Evolutionary conservation across 2,888 invertebrate genomes (phyloP), one percentile per base, ranked within the genome.

Genomic region (Hypercompe scribonia): DNA sequence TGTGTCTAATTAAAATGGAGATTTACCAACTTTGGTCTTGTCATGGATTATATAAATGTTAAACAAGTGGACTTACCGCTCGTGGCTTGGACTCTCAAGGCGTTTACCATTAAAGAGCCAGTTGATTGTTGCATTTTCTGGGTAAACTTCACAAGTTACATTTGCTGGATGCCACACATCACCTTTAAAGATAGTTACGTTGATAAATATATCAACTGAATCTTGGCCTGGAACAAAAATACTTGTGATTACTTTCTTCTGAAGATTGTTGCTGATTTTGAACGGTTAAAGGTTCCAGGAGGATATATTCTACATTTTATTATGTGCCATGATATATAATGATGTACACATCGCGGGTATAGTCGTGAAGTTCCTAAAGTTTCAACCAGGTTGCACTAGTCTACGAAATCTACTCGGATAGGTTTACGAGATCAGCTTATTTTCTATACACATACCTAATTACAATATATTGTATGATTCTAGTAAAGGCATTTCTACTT

Each of bases 91-190:
- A 28, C 79, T 70, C 61, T 77, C 75, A 33, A 94, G 58, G 3
- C 84, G 84, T 58, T 85, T 78, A 21, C 88, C 90, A 3, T 92
- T 84, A 74, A 91, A 93, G 7, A 86, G 66, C 95, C 95, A 96
- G 24, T 82, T 76, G 3, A 93, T 85, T 5, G 86, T 85, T 0
- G 89, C 88, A 34, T 88, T 89, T 1, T 89, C 87, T 0, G 92
- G 91, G 2, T 82, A 76, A 34, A 90, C 88, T 61, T 86, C 88
- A 81, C 96, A 96, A 70, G 80, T 90, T 31, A 96, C 76, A 24
- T 85, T 89, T 1, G 91, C 89, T 13, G 81, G 80, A 15, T 83
- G 80, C 3, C 93, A 94, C 24, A 95, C 75, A 11, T 89, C 87
- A 1, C 91, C 92, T 42, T 82, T 86, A 24, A 87, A 80, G 42